Percentiles rank a stretch among this genome's conserved stretches.
These are phyloP conservation scores for Nemurella pictetii DNA, from an alignment of 2,888 invertebrate species.

Conservation along the genomic window DNA sequence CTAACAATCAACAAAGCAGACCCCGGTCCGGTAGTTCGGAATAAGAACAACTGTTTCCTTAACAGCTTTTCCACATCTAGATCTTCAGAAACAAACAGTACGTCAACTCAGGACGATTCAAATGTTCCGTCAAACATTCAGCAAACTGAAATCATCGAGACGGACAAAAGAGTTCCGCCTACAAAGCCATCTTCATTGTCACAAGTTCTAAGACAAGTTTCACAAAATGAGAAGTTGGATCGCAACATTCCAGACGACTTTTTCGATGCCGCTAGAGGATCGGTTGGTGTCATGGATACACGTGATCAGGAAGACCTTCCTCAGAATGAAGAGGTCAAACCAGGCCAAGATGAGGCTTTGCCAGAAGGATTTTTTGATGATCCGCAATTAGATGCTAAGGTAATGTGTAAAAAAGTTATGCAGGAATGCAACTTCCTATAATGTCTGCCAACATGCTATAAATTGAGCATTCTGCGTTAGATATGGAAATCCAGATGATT, in stretches of 20 bases:
- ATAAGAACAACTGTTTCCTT: neutral
- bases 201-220: neutral
- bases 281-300: neutral
- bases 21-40: no score
- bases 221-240: neutral
- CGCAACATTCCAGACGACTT: neutral
- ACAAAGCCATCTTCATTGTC: neutral
- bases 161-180: neutral
- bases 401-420: constrained; percentile 47
- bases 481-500: no score
- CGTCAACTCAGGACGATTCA: no score
- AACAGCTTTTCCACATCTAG: neutral
- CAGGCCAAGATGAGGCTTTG: constrained; percentile 52
- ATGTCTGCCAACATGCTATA: neutral
- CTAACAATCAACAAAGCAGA: no score
- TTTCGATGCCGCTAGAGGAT: neutral
- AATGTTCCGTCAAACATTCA: no score
- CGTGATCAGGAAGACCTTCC: neutral
- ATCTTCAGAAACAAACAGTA: neutral
- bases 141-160: neutral
- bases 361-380: constrained; percentile 90
- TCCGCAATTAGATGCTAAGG: constrained; percentile 79
- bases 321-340: neutral
- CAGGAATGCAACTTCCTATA: no score
- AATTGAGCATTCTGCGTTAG: no score